Evolutionary conservation across 2,113 vertebrate species (phyloP).

Genomic region (Chloropsis hardwickii): DNA sequence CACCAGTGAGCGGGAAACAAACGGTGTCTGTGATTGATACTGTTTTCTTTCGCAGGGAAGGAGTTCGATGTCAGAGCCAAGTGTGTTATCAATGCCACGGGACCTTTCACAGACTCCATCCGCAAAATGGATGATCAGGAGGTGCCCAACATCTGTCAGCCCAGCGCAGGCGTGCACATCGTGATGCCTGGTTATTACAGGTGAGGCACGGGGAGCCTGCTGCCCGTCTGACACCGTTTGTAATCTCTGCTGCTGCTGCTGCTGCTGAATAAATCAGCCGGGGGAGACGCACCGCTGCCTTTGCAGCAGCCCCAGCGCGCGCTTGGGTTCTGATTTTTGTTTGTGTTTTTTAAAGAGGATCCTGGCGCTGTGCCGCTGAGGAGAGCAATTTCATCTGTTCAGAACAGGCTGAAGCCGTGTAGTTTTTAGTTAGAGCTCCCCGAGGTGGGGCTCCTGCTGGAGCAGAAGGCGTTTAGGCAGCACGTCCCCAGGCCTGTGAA

Average conservation of each 20-base stretch:
- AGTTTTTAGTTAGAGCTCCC: neutral
- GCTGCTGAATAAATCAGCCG: neutral
- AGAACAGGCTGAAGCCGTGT: neutral
- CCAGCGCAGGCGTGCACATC: slow-evolving; percentile 85
- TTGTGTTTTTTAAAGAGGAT: neutral
- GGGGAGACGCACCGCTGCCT: accelerated
- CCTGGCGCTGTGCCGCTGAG: neutral
- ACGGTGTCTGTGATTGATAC: slow-evolving; percentile 83
- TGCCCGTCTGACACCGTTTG: neutral
- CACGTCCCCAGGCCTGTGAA: neutral
- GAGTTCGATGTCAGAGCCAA: slow-evolving; percentile 98
- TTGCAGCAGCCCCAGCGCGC: accelerated
- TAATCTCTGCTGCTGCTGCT: neutral
- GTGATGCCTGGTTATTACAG: slow-evolving; percentile 91
- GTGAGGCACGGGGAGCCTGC: slow-evolving; percentile 61
- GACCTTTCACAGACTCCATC: slow-evolving; percentile 89
- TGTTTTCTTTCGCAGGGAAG: slow-evolving; percentile 93
- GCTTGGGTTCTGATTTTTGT: neutral
- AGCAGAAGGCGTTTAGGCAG: neutral
- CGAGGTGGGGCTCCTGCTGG: neutral
- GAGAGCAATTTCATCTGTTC: neutral
- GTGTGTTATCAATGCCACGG: slow-evolving; percentile 98
- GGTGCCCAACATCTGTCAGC: slow-evolving; percentile 88
- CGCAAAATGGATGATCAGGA: slow-evolving; percentile 90
- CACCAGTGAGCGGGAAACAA: slow-evolving; percentile 78